Percentiles rank a stretch among this genome's conserved stretches.
phyloP scores from a whole-genome alignment of 2,888 invertebrate species.

The Lypha dubia region DNA sequence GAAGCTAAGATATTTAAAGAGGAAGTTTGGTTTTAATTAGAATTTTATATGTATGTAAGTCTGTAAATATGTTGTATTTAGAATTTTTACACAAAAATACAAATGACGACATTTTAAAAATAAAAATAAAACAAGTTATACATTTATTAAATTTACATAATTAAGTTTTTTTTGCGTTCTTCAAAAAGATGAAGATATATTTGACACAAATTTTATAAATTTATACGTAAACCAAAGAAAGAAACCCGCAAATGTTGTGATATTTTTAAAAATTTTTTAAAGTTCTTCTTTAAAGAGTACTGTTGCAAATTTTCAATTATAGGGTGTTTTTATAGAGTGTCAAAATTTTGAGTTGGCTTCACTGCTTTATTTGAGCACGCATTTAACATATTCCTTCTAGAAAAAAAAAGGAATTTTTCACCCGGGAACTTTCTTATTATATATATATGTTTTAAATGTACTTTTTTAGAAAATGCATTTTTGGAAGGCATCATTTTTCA shows the following conservation, averaged over 20 bases:
- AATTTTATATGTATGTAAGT: too few species aligned
- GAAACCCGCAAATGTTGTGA: not conserved
- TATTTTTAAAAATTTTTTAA: too few species aligned
- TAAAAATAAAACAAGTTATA: not conserved
- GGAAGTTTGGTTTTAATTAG: too few species aligned
- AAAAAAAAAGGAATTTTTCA: too few species aligned
- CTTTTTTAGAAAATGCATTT: not conserved
- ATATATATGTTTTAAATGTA: not conserved
- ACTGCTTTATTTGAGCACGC: too few species aligned
- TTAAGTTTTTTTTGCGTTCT: not conserved
- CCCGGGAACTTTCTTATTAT: too few species aligned
- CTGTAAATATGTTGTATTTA: not conserved
- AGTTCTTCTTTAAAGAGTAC: too few species aligned
- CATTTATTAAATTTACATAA: not conserved
- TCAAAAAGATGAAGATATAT: not conserved
- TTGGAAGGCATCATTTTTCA: not conserved
- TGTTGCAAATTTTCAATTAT: too few species aligned
- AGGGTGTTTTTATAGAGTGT: too few species aligned
- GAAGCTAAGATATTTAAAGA: not conserved
- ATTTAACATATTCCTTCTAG: too few species aligned
- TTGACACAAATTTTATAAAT: not conserved
- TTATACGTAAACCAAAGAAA: not conserved
- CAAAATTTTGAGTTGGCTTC: too few species aligned
- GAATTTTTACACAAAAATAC: not conserved
- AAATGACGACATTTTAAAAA: not conserved